Conservation (phyloP, 2,797 vertebrate species). For the Falco naumanni region DNA sequence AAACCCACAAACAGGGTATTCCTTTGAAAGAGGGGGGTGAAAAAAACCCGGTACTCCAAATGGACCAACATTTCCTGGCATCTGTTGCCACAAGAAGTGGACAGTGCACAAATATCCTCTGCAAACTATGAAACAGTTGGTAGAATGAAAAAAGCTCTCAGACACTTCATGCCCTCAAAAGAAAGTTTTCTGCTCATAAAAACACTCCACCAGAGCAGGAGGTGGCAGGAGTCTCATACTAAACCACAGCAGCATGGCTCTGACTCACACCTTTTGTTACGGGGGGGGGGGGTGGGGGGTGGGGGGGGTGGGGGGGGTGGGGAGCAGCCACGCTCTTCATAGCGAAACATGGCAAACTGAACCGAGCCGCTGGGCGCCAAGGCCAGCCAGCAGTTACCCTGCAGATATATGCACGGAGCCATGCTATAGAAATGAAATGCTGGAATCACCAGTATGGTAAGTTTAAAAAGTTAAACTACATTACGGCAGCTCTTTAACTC, state of each 20-base stretch:
- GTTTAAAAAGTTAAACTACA: background rate
- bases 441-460: background rate
- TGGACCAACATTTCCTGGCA: background rate
- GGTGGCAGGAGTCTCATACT: background rate
- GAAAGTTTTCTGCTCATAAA: background rate
- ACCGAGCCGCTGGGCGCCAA: background rate
- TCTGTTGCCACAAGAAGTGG: background rate
- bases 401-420: background rate
- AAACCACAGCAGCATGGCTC: background rate
- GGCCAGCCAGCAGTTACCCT: background rate
- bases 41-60: background rate
- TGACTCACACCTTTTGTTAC: background rate
- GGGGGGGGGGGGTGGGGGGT: no score
- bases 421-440: background rate
- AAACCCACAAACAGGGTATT: background rate
- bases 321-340: background rate
- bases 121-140: background rate
- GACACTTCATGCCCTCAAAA: background rate
- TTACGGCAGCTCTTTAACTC: background rate
- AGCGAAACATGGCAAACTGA: background rate
- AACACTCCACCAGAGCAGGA: background rate
- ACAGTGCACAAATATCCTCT: background rate
- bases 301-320: no score
- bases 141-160: background rate
- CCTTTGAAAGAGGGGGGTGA: background rate